Evolutionary conservation across 2,888 invertebrate species (phyloP).

Genomic region (Chrysolina haemoptera): DNA sequence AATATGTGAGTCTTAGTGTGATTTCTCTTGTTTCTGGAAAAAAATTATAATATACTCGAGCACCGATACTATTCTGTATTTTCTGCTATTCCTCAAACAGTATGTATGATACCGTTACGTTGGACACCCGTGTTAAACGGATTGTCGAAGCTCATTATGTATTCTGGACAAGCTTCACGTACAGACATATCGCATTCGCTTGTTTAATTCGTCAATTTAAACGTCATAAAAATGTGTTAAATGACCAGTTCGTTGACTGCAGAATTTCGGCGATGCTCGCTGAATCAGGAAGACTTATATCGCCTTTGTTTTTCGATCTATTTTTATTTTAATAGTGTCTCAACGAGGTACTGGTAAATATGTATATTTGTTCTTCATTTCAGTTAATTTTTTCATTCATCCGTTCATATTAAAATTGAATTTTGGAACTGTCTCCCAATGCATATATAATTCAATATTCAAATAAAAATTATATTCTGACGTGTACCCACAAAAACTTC

Average conservation of each 20-base stretch:
- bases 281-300: background rate
- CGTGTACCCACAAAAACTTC: no score
- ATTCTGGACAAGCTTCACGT: background rate
- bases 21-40: no score
- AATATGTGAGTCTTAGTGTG: no score
- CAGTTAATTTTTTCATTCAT: no score
- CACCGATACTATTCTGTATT: no score
- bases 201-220: conserved; percentile 3
- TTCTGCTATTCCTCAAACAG: background rate
- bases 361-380: background rate
- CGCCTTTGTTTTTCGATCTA: background rate
- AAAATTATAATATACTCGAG: no score
- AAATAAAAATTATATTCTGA: no score
- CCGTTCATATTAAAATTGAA: no score
- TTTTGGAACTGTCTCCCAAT: no score
- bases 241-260: conserved; percentile 1
- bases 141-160: background rate
- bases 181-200: background rate
- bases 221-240: background rate
- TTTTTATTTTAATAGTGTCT: background rate
- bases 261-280: background rate
- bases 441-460: no score
- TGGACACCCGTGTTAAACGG: background rate
- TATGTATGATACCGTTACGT: background rate
- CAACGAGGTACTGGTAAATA: background rate